Conservation (phyloP, 2,113 vertebrate genomes). For the Trinectes maculatus region DNA sequence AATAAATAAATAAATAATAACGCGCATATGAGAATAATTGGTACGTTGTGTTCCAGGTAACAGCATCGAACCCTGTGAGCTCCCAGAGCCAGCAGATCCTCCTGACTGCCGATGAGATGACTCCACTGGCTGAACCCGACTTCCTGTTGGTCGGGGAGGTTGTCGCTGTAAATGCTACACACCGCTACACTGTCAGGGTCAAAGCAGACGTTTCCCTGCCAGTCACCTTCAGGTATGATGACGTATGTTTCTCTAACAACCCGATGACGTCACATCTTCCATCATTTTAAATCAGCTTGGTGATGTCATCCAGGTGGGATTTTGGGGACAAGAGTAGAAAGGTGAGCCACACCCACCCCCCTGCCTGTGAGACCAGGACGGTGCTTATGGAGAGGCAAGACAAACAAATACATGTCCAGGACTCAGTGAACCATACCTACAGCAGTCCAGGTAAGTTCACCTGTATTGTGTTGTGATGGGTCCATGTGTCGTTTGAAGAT, state of each 20-base stretch:
- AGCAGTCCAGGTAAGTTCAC: slow-evolving; percentile 78
- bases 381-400: slow-evolving; percentile 33
- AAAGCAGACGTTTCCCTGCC: slow-evolving; percentile 76
- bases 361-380: slow-evolving; percentile 58
- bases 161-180: slow-evolving; percentile 52
- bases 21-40: too few species aligned
- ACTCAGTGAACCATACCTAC: slow-evolving; percentile 73
- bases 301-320: slow-evolving; percentile 78
- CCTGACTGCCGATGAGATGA: slow-evolving; percentile 69
- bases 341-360: slow-evolving; percentile 52
- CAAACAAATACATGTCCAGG: slow-evolving; percentile 66
- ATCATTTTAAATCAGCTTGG: too few species aligned
- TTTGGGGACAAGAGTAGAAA: slow-evolving; percentile 76
- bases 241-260: background rate
- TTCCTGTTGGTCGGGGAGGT: slow-evolving; percentile 60
- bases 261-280: too few species aligned
- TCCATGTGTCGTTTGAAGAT: too few species aligned
- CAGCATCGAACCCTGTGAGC: slow-evolving; percentile 82
- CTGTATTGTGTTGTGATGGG: too few species aligned
- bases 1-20: too few species aligned
- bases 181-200: slow-evolving; percentile 69
- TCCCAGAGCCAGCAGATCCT: slow-evolving; percentile 69
- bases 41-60: slow-evolving; percentile 78
- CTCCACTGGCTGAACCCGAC: slow-evolving; percentile 68
- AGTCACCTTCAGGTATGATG: slow-evolving; percentile 75